Evolutionary conservation across 2,113 vertebrate species (phyloP), one percentile per base, ranked within the genome.

Genomic region (Myocastor coypus): DNA sequence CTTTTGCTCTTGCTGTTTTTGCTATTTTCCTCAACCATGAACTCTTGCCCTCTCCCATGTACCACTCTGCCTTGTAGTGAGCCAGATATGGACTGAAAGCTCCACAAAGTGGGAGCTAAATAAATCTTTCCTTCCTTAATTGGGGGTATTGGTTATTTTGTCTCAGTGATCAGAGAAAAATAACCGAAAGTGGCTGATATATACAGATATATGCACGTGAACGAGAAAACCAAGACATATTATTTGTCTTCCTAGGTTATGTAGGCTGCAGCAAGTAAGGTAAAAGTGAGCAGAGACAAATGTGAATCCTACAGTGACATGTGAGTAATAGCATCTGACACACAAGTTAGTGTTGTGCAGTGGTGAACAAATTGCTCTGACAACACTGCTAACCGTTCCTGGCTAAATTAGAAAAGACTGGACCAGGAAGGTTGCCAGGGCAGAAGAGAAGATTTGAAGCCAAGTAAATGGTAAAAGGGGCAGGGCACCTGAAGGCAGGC

Each of bases 381-480:
- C 68, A 83, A 19, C 8, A 19, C 61, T 69, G 50, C 42, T 83
- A 61, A 68, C 61, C 52, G 42, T 80, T 95, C 87, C 68, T 89
- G 77, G 40, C 16, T 94, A 73, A 85, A 59, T 88, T 83, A 75
- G 50, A 95, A 26, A 89, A 80, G 78, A 26, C 63, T 75, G 81
- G 28, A 4, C 57, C 82, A 86, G 92, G 75, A 84, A 83, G n/a
- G 34, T 37, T 94, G 52, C 52, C 40, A 77, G 86, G 28, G 2
- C 32, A 85, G 52, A 34, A 34, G 68, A 90, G 82, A 68, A 26
- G 81, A 93, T 85, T 87, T 80, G 93, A 82, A 71, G 80, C 34
- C 16, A 89, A 61, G 34, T 37, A 13, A 40, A 34, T 40, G 52
- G 59, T 52, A 6, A 3, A 69, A 10, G 22, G 89, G 34, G 63